These are phyloP conservation scores for Epizoanthus illoricatus DNA, from an alignment of 92 coral and sea anemone species.

Conservation along the genomic window DNA sequence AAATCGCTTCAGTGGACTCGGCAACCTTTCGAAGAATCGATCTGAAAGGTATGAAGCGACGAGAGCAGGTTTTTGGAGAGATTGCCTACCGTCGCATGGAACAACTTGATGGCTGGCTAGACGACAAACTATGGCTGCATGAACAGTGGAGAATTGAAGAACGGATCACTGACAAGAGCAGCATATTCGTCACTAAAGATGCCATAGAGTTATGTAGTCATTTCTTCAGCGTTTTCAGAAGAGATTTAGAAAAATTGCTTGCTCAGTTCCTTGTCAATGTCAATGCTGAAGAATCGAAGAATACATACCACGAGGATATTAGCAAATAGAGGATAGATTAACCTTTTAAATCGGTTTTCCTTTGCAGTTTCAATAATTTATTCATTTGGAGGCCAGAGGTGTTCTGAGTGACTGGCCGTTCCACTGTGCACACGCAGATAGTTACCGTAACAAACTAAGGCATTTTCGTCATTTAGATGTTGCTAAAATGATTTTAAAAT, in stretches of 20 bases:
- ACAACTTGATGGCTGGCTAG: not conserved
- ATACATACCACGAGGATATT: too few relatives aligned
- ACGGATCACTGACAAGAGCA: not conserved
- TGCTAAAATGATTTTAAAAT: too few relatives aligned
- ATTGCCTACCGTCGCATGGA: not conserved
- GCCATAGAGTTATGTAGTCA: not conserved
- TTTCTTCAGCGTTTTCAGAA: not conserved
- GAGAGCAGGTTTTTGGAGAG: not conserved
- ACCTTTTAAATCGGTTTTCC: too few relatives aligned
- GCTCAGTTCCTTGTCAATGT: too few relatives aligned
- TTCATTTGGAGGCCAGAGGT: too few relatives aligned
- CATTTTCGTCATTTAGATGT: too few relatives aligned
- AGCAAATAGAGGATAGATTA: too few relatives aligned
- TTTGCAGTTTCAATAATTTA: too few relatives aligned
- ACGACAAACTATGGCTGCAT: slow-evolving; percentile 27
- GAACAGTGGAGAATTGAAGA: slow-evolving; percentile 39
- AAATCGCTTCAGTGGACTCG: slow-evolving; percentile 17
- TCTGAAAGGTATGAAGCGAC: not conserved
- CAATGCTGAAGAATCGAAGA: too few relatives aligned
- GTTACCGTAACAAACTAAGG: too few relatives aligned
- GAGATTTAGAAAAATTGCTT: not conserved
- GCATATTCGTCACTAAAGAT: slow-evolving; percentile 12
- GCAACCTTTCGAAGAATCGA: not conserved
- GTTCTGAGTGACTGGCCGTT: too few relatives aligned
- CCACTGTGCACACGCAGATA: too few relatives aligned